Evolutionary conservation across 1,140 invertebrate species (phyloP).

Genomic region (Macrostomum lignano): DNA sequence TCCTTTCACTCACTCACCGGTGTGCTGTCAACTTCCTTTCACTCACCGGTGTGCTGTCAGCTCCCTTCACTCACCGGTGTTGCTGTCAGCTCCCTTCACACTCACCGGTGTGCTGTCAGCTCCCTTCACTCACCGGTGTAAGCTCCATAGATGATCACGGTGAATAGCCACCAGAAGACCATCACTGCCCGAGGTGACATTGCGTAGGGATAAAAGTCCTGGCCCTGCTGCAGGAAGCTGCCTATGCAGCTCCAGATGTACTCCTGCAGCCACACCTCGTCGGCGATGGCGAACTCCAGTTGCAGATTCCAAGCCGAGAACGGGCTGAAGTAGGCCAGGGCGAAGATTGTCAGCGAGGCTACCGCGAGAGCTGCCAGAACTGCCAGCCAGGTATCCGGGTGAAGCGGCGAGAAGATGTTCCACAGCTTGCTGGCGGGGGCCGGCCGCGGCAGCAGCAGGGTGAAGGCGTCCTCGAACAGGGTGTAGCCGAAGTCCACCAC

Average conservation of each 20-base stretch:
- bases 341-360: neutral
- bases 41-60: too few relatives aligned
- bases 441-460: neutral
- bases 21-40: too few relatives aligned
- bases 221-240: neutral
- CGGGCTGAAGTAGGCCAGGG: neutral
- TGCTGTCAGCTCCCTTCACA: too few relatives aligned
- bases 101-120: too few relatives aligned
- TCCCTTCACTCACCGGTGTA: too few relatives aligned
- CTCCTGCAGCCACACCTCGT: neutral
- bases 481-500: neutral
- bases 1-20: too few relatives aligned
- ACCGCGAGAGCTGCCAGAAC: neutral
- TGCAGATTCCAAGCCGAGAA: slow-evolving; percentile 3
- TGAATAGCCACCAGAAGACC: slow-evolving; percentile 2
- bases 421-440: neutral
- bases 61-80: too few relatives aligned
- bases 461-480: neutral
- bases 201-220: slow-evolving; percentile 3
- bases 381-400: neutral
- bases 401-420: neutral
- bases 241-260: neutral
- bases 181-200: slow-evolving; percentile 1
- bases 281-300: neutral
- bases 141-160: neutral